These are phyloP conservation scores for Phaethon lepturus DNA, from an alignment of 2,113 vertebrate species.

Conservation along the genomic window DNA sequence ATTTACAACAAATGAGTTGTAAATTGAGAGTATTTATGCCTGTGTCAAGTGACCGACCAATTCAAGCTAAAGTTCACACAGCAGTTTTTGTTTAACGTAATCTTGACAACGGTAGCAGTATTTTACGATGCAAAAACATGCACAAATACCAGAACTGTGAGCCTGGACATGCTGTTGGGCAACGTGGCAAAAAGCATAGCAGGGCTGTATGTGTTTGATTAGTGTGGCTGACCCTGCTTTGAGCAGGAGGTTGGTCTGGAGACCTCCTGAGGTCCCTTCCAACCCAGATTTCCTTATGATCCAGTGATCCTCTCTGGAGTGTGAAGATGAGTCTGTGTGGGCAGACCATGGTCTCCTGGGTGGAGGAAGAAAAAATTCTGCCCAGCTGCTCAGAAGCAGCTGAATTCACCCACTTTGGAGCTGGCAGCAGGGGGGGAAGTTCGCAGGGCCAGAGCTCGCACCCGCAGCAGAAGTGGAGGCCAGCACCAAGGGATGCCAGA, in stretches of 20 bases:
- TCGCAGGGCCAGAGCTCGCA: background rate
- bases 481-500: background rate
- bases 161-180: background rate
- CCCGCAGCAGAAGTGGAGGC: background rate
- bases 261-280: background rate
- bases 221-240: background rate
- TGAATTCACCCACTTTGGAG: background rate
- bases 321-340: background rate
- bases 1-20: background rate
- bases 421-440: background rate
- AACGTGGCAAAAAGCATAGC: background rate
- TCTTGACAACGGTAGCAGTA: background rate
- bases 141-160: background rate
- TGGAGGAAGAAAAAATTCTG: background rate
- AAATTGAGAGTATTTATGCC: background rate
- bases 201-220: background rate
- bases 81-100: background rate
- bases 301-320: background rate
- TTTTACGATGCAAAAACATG: background rate
- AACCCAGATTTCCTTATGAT: background rate
- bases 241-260: background rate
- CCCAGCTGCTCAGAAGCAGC: background rate
- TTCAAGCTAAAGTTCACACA: background rate
- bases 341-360: background rate
- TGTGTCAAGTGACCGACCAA: background rate